Evolutionary conservation across 2,113 vertebrate species (phyloP).

Genomic region (Hepsetus odoe): DNA sequence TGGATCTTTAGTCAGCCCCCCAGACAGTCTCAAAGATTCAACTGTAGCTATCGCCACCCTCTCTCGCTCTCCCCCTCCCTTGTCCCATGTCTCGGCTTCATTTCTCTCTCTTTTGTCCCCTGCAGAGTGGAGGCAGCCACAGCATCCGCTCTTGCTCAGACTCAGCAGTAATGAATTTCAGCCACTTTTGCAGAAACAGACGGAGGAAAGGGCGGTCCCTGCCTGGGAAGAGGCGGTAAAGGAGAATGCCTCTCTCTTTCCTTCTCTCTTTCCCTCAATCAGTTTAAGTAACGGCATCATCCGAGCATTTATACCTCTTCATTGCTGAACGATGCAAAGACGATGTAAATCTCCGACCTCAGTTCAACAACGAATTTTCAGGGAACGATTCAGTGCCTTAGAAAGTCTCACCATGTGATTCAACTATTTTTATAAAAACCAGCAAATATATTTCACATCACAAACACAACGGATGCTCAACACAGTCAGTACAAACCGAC

Average conservation of each 20-base stretch:
- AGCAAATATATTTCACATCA: too few relatives aligned
- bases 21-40: constrained; percentile 69
- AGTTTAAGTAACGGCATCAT: too few relatives aligned
- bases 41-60: constrained; percentile 40
- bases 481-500: too few relatives aligned
- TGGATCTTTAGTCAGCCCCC: constrained; percentile 70
- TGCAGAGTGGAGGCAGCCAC: not conserved
- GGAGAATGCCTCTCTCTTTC: not conserved
- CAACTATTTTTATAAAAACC: too few relatives aligned
- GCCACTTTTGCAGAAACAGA: constrained; percentile 68
- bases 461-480: too few relatives aligned
- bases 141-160: constrained; percentile 22
- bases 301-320: too few relatives aligned
- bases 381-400: too few relatives aligned
- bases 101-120: constrained; percentile 42
- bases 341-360: too few relatives aligned
- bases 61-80: constrained; percentile 11
- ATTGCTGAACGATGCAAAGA: too few relatives aligned
- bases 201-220: constrained; percentile 63
- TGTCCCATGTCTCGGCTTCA: constrained; percentile 31
- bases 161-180: constrained; percentile 69
- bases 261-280: too few relatives aligned
- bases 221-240: constrained; percentile 28
- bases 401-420: too few relatives aligned
- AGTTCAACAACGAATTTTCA: too few relatives aligned